Percentiles rank a stretch among this genome's conserved stretches.
phyloP scores from a whole-genome alignment of 2,113 vertebrate genomes.

The Hydrochoerus hydrochaeris region DNA sequence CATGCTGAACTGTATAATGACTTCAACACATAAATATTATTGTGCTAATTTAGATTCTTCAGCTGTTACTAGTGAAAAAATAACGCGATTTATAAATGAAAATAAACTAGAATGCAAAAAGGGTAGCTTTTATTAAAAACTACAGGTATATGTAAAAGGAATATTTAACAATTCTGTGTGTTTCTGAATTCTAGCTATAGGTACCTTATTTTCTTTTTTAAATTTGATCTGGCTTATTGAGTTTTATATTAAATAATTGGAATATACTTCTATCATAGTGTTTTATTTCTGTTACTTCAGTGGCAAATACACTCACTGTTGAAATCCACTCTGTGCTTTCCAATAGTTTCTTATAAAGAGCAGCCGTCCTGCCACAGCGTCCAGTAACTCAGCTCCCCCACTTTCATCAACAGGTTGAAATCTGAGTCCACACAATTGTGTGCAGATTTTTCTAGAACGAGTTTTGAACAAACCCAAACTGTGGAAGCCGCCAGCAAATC shows the following conservation, averaged over 20 bases:
- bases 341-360: background rate
- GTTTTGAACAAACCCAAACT: background rate
- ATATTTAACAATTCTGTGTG: background rate
- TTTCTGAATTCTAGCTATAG: background rate
- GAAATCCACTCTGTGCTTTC: background rate
- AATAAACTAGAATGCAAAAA: background rate
- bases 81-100: background rate
- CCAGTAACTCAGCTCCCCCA: too few relatives aligned
- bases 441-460: background rate
- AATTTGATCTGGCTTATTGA: background rate
- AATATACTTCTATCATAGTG: background rate
- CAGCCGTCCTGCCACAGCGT: accelerated
- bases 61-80: background rate
- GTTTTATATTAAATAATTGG: background rate
- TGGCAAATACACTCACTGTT: background rate
- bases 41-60: background rate
- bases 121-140: background rate
- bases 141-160: background rate
- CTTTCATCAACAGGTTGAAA: background rate
- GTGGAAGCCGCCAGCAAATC: background rate
- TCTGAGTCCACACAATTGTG: background rate
- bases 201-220: background rate
- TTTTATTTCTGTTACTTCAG: background rate
- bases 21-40: background rate
- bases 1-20: background rate